These are phyloP conservation scores for Periophthalmus modestus DNA, from an alignment of 2,113 vertebrate genomes.

Conservation along the genomic window DNA sequence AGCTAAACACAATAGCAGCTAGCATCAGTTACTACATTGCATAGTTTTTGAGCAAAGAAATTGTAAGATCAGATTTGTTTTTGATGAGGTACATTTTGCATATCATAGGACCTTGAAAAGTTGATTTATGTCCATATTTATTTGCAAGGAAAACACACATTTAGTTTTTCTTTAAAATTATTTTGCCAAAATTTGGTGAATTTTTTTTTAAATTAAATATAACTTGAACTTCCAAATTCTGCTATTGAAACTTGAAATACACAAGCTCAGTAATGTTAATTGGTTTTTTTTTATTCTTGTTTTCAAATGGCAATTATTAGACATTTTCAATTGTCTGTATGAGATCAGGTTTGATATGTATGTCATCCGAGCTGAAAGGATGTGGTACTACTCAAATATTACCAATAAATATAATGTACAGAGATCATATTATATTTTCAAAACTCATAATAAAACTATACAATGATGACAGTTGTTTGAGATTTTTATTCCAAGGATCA, in stretches of 20 bases:
- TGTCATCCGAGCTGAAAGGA: background rate
- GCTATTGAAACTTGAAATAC: background rate
- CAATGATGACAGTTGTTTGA: background rate
- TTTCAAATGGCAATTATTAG: background rate
- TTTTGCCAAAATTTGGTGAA: background rate
- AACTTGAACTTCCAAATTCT: background rate
- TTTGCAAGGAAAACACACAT: background rate
- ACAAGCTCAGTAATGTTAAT: background rate
- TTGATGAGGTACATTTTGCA: background rate
- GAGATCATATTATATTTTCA: slow-evolving; percentile 78
- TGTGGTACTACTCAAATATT: slow-evolving; percentile 1
- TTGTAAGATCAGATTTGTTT: background rate
- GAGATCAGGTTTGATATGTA: background rate
- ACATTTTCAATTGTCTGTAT: background rate
- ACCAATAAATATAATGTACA: slow-evolving; percentile 62
- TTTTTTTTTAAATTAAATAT: background rate
- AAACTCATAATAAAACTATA: slow-evolving; percentile 54
- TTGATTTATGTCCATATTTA: background rate
- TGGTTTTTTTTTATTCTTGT: background rate
- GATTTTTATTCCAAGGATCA: slow-evolving; percentile 34
- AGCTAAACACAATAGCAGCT: background rate
- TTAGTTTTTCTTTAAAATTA: too few species aligned
- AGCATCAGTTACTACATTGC: background rate
- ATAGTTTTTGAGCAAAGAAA: background rate
- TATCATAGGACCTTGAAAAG: background rate